Conservation (phyloP, 2,113 vertebrate genomes). For the Megalops atlanticus region DNA sequence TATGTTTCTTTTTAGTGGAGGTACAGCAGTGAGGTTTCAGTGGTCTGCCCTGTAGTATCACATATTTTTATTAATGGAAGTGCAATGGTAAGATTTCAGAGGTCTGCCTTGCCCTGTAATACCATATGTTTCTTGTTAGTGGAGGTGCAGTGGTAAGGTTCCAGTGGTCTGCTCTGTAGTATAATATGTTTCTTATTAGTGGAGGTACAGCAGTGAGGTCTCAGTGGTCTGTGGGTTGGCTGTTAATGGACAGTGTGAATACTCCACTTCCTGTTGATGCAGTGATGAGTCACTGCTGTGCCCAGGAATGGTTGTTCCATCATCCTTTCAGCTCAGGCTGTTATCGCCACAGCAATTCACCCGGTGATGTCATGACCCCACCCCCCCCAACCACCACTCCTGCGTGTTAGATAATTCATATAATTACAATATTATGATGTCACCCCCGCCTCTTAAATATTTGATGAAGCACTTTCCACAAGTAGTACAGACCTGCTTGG, state of each 20-base stretch:
- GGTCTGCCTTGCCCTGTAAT: no score
- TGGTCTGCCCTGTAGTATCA: neutral
- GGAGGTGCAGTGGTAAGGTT: neutral
- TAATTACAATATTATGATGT: constrained; percentile 55
- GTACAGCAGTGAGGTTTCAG: neutral
- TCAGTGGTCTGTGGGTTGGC: no score
- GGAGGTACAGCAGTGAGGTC: neutral
- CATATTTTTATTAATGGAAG: neutral
- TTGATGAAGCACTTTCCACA: constrained; percentile 50
- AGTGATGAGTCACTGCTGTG: neutral
- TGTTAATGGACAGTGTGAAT: no score
- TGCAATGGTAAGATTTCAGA: neutral
- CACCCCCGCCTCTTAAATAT: constrained; percentile 56
- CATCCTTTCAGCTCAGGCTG: constrained; percentile 12
- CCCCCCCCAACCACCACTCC: neutral
- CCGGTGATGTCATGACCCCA: constrained; percentile 42
- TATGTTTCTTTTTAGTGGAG: neutral
- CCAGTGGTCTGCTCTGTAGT: neutral
- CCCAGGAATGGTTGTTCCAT: neutral
- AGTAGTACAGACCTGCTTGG: constrained; percentile 29
- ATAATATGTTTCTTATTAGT: neutral
- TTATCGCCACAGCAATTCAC: constrained; percentile 15
- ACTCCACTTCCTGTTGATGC: neutral
- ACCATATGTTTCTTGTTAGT: no score
- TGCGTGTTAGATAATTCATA: constrained; percentile 48